Conservation (phyloP, 1,140 invertebrate species). For the Pseudomyrmex cubaensis region DNA sequence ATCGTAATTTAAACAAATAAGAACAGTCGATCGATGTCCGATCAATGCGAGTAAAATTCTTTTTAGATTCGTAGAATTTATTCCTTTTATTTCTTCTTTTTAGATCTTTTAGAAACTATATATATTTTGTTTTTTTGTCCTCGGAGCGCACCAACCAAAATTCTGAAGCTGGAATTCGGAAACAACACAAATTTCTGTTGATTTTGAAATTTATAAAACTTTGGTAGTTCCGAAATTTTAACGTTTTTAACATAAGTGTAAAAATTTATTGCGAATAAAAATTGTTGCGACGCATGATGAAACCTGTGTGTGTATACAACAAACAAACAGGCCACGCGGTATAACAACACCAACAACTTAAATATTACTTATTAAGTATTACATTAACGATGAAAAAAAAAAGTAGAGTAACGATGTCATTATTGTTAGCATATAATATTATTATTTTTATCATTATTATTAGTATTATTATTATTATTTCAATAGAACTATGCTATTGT, state of each 20-base stretch:
- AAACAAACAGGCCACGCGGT: constrained; percentile 41
- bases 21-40: not conserved
- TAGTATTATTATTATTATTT: constrained; percentile 21
- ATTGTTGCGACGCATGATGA: not conserved
- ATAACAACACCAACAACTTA: not conserved
- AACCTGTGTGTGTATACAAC: no score
- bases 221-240: constrained; percentile 26
- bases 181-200: constrained; percentile 2
- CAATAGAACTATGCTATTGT: not conserved
- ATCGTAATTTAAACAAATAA: constrained; percentile 61
- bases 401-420: constrained; percentile 59
- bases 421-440: constrained; percentile 50
- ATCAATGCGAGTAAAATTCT: not conserved
- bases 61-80: not conserved
- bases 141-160: constrained; percentile 3
- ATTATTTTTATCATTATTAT: constrained; percentile 19
- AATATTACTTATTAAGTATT: constrained; percentile 69
- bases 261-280: not conserved
- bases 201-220: not conserved
- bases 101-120: not conserved
- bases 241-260: not conserved
- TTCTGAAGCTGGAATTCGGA: constrained; percentile 25
- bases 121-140: not conserved
- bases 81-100: no score
- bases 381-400: constrained; percentile 49